Conservation (phyloP, 2,888 invertebrate genomes). For the Noctuana brunneofusca region DNA sequence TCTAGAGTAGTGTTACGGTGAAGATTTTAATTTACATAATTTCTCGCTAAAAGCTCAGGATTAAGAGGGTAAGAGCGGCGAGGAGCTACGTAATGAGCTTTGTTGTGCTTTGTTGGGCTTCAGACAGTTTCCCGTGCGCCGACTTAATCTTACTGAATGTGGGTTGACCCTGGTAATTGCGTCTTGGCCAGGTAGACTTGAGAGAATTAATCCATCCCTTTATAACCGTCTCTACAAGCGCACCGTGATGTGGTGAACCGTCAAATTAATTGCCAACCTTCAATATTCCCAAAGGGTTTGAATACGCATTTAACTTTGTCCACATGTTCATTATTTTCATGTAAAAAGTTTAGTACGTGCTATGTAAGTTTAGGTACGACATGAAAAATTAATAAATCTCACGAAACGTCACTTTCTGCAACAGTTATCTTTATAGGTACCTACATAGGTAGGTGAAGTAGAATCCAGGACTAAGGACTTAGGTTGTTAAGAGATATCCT, state of each 20-base stretch:
- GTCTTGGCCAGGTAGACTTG: slow-evolving; percentile 17
- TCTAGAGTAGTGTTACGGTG: slow-evolving; percentile 9
- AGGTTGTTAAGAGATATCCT: too few species aligned
- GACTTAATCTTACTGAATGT: slow-evolving; percentile 28
- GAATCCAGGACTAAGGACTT: too few species aligned
- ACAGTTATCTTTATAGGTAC: too few species aligned
- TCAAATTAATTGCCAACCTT: slow-evolving; percentile 3
- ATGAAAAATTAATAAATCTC: too few species aligned
- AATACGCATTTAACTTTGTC: too few species aligned
- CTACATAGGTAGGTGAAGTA: too few species aligned
- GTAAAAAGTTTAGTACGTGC: too few species aligned
- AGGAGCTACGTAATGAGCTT: slow-evolving; percentile 30
- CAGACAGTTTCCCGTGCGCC: slow-evolving; percentile 3
- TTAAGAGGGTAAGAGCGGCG: slow-evolving; percentile 22
- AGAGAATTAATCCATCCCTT: slow-evolving; percentile 6
- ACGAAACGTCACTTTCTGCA: too few species aligned
- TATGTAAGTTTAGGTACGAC: too few species aligned
- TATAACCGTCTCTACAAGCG: background rate
- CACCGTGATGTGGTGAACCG: background rate
- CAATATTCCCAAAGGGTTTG: background rate
- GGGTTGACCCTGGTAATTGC: slow-evolving; percentile 26
- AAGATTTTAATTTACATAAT: slow-evolving; percentile 34
- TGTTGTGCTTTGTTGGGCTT: slow-evolving; percentile 15
- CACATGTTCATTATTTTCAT: too few species aligned
- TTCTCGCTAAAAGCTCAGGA: slow-evolving; percentile 25